These are phyloP conservation scores for Sphenopsis melanotis DNA, from an alignment of 2,797 vertebrate genomes.

Conservation along the genomic window DNA sequence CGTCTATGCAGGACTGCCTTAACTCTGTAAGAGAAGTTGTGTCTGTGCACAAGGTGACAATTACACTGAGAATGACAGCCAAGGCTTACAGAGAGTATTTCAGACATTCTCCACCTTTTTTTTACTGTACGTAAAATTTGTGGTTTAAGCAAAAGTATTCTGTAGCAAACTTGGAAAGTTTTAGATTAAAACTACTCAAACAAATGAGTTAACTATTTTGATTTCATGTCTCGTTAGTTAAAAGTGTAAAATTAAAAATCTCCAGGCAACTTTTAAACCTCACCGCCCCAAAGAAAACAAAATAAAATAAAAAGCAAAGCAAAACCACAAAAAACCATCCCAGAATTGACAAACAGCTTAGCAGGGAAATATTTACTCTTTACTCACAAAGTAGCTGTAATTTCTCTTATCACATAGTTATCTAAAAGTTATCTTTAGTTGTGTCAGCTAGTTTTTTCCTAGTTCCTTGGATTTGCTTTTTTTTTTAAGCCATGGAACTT, in stretches of 20 bases:
- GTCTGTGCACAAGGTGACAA: neutral
- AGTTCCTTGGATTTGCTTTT: neutral
- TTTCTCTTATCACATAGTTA: neutral
- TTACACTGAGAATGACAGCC: neutral
- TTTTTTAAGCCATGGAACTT: accelerated
- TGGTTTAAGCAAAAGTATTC: neutral
- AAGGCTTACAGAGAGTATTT: neutral
- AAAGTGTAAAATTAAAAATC: neutral
- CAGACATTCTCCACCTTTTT: neutral
- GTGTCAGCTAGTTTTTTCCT: neutral
- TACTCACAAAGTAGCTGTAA: neutral
- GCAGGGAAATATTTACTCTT: neutral
- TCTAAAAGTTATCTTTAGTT: neutral
- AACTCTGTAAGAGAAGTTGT: neutral
- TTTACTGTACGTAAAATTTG: neutral
- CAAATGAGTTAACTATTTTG: neutral
- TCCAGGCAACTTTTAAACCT: neutral
- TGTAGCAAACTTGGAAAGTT: neutral
- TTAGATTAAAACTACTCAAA: neutral
- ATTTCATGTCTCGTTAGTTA: neutral
- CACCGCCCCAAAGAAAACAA: neutral
- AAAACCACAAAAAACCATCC: neutral
- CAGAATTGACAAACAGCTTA: neutral
- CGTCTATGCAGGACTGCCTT: neutral
- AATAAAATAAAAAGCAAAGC: neutral